Evolutionary conservation across 2,888 invertebrate species (phyloP), one percentile per base, ranked within the genome.

Genomic region (Rutpela maculata): DNA sequence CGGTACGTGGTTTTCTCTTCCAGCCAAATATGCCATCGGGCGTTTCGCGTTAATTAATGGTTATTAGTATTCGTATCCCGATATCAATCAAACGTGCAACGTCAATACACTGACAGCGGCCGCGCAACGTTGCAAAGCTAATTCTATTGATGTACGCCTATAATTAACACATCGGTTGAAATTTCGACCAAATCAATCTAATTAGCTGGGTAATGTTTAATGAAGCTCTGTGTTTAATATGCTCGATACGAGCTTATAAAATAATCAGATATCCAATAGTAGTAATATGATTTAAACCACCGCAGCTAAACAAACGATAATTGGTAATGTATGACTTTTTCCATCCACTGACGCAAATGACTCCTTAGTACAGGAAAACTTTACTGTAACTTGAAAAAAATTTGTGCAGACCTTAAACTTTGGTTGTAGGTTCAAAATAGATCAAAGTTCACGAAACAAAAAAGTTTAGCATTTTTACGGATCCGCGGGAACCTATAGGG

Each of bases 71-170:
- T 75, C 72, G 63, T 38, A 18, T 69, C 68, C 75, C 63, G 78
- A 78, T 78, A 78, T 78, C 78, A 75, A 78, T 78, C 78, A 75
- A 78, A 75, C 75, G 59, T 75, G 75, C 72, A 75, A 71, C 71
- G 72, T 75, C 75, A 75, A 77, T 73, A 71, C 63, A 66, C 12
- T 35, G 69, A 69, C 60, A 17, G 62, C 12, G 50, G 43, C 35
- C 50, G 67, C 57, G 75, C 70, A 78, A 72, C 74, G 71, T 67
- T 66, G 75, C 75, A 70, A 67, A 72, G 71, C 73, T 78, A 78
- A 78, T 78, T 74, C 75, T 71, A 68, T 72, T 35, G 72, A 78
- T 65, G 72, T 75, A 65, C 77, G 62, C 67, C 69, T 67, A 77
- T 70, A 71, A 78, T 72, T 78, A 78, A 78, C 78, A 75, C 73